phyloP scores from a whole-genome alignment of 2,113 vertebrate species.

The Nerophis lumbriciformis region DNA sequence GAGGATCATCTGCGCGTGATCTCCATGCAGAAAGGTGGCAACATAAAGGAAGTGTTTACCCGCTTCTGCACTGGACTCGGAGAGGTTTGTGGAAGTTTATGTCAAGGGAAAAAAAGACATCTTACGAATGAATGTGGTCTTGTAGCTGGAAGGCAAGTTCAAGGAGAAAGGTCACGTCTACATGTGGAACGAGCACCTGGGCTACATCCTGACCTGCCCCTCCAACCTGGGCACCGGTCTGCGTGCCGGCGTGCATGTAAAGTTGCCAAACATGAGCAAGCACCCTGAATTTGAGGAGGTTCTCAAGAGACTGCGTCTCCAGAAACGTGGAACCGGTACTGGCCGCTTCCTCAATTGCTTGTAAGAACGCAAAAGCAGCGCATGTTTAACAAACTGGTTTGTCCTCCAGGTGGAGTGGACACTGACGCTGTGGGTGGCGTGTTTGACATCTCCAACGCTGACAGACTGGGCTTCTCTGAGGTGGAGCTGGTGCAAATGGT shows the following conservation, averaged over 20 bases:
- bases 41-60: slow-evolving; percentile 5
- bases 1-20: slow-evolving; percentile 8
- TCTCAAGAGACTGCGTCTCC: slow-evolving; percentile 8
- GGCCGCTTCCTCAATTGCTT: background rate
- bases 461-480: slow-evolving; percentile 7
- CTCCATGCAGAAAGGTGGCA: slow-evolving; percentile 7
- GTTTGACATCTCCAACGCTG: slow-evolving; percentile 5
- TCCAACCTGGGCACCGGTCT: slow-evolving; percentile 9
- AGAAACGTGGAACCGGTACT: slow-evolving; percentile 4
- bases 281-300: slow-evolving; percentile 1
- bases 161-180: slow-evolving; percentile 5
- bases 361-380: too few relatives aligned
- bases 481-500: slow-evolving; percentile 10
- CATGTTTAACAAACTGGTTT: background rate
- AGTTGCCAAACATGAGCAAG: slow-evolving; percentile 8
- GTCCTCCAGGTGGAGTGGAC: slow-evolving; percentile 6
- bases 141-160: slow-evolving; percentile 5
- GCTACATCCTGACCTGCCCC: slow-evolving; percentile 11
- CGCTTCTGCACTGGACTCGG: slow-evolving; percentile 7
- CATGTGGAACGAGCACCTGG: slow-evolving; percentile 8
- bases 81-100: background rate
- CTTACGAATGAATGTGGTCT: too few relatives aligned
- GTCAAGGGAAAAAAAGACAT: background rate
- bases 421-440: slow-evolving; percentile 3
- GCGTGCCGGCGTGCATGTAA: slow-evolving; percentile 1